phyloP scores from a whole-genome alignment of 2,888 invertebrate species.

The Tholera decimalis region DNA sequence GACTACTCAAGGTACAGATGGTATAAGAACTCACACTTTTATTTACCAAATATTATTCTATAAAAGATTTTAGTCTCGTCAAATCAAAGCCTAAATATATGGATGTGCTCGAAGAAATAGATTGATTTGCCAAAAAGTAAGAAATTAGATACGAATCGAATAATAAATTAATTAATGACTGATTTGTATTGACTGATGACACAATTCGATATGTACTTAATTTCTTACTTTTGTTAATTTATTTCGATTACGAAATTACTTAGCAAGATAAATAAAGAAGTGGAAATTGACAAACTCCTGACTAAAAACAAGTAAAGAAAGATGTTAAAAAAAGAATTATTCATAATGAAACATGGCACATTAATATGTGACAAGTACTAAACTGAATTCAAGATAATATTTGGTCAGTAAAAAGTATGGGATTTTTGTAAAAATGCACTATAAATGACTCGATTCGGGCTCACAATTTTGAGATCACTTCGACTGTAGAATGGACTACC shows the following conservation, averaged over 20 bases:
- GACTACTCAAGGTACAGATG: constrained; percentile 61
- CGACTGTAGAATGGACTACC: constrained; percentile 77
- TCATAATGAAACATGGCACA: constrained; percentile 75
- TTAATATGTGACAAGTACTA: constrained; percentile 76
- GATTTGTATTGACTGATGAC: constrained; percentile 44
- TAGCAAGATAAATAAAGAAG: not conserved
- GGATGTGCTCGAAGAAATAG: not conserved
- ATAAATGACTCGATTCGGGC: constrained; percentile 83
- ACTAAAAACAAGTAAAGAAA: constrained; percentile 10
- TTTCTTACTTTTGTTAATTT: constrained; percentile 21
- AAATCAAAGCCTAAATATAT: constrained; percentile 1
- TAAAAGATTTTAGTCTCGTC: constrained; percentile 9
- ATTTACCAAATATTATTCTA: constrained; percentile 65
- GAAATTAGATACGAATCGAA: constrained; percentile 39
- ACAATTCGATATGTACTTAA: constrained; percentile 35
- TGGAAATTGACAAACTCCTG: constrained; percentile 1
- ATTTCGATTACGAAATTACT: not conserved
- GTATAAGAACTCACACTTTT: constrained; percentile 65
- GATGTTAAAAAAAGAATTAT: constrained; percentile 3
- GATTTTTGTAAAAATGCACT: constrained; percentile 78
- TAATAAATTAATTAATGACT: constrained; percentile 62
- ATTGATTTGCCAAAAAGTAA: constrained; percentile 10
- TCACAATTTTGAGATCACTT: constrained; percentile 89
- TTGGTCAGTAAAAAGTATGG: constrained; percentile 74
- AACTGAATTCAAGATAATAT: constrained; percentile 51